A percentile compares a stretch with the other conserved stretches of the same genome.
phyloP scores from a whole-genome alignment of 2,797 vertebrate species.

The Sebastes matsubarae region DNA sequence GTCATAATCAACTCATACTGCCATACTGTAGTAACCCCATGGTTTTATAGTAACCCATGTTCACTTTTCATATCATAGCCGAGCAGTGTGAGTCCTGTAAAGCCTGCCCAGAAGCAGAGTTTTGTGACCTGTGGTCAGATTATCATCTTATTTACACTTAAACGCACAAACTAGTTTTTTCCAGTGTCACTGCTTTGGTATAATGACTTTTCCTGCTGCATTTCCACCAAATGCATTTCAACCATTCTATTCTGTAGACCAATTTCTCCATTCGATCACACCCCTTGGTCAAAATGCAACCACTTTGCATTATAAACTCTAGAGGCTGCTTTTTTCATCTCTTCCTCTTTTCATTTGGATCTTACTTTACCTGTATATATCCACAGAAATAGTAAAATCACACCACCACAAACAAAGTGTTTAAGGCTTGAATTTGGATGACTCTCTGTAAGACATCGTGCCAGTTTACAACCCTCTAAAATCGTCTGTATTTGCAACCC shows the following conservation, averaged over 20 bases:
- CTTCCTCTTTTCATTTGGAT: not conserved
- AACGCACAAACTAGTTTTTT: not conserved
- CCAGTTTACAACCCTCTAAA: not conserved
- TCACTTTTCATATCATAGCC: not conserved
- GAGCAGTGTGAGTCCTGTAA: not conserved
- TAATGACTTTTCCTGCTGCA: not conserved
- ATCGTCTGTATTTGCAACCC: not conserved
- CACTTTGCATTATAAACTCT: not conserved
- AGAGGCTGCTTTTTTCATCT: not conserved
- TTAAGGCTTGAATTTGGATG: not conserved
- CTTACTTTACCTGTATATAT: not conserved
- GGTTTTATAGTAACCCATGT: not conserved
- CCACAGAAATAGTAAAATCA: not conserved
- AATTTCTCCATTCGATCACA: not conserved
- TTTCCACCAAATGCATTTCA: too few relatives aligned
- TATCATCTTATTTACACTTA: not conserved
- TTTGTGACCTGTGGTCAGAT: not conserved
- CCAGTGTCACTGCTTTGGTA: not conserved
- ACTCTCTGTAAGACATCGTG: not conserved
- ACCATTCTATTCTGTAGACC: too few relatives aligned
- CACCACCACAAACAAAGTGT: not conserved
- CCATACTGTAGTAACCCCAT: not conserved
- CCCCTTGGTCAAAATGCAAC: not conserved
- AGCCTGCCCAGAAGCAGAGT: too few relatives aligned
- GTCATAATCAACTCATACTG: not conserved